phyloP scores from a whole-genome alignment of 2,797 vertebrate genomes.

The Poeciliopsis paucimaculata region DNA sequence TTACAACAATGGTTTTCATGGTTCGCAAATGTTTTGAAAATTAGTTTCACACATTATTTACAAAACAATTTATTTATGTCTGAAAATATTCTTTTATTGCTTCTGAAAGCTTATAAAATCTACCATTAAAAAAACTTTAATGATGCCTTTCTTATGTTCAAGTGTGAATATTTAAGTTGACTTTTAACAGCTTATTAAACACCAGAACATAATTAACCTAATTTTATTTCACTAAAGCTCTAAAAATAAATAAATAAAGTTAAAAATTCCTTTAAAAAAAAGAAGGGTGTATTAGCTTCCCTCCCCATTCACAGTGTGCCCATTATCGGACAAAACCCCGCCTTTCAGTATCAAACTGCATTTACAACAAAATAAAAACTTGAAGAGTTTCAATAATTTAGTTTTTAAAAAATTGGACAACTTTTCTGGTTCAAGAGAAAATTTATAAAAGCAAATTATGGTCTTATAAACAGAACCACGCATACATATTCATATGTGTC shows the following conservation, averaged over 20 bases:
- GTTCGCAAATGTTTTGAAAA: not conserved
- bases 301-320: too few relatives aligned
- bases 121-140: not conserved
- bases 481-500: not conserved
- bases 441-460: not conserved
- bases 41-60: not conserved
- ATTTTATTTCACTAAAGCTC: not conserved
- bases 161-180: not conserved
- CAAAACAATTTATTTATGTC: not conserved
- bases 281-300: not conserved
- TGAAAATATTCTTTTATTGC: not conserved
- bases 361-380: not conserved
- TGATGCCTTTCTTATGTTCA: not conserved
- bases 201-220: not conserved
- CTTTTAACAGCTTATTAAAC: not conserved
- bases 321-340: slow-evolving; percentile 26
- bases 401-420: not conserved
- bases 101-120: not conserved
- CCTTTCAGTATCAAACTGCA: not conserved
- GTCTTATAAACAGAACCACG: not conserved
- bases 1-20: not conserved
- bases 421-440: not conserved
- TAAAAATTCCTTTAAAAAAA: not conserved
- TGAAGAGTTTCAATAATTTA: not conserved
- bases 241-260: not conserved